phyloP scores from a whole-genome alignment of 1,140 invertebrate genomes.

The Leptinotarsa undecemlineata region DNA sequence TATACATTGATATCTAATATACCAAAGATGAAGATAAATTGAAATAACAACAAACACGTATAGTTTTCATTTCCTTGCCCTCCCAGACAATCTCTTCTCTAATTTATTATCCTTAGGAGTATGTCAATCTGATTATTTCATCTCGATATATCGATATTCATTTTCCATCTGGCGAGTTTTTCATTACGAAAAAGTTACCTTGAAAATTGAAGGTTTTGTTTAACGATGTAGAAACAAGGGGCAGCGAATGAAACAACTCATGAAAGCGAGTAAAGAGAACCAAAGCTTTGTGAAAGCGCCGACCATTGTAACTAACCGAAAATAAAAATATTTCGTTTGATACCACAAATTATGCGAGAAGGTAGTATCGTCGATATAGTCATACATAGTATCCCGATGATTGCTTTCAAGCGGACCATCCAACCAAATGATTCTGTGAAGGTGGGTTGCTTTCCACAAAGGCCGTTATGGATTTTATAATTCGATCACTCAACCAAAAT shows the following conservation, averaged over 20 bases:
- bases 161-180: no score
- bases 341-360: background rate
- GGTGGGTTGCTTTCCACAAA: constrained; percentile 29
- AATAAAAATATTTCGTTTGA: constrained; percentile 3
- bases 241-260: background rate
- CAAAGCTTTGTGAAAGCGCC: background rate
- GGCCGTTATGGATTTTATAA: constrained; percentile 33
- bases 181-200: no score
- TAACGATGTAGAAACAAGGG: background rate
- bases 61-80: no score
- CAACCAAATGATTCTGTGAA: constrained; percentile 31
- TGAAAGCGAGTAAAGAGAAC: background rate
- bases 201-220: background rate
- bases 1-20: no score
- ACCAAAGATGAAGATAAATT: no score
- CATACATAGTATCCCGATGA: constrained; percentile 27
- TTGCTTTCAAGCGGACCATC: constrained; percentile 31
- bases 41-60: no score
- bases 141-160: no score
- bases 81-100: no score
- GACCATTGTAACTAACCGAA: background rate
- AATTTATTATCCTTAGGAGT: no score
- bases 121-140: no score
- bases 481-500: constrained; percentile 26
- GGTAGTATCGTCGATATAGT: background rate